Base-by-base conservation (phyloP, 2,888 invertebrate genomes). In the Drosophila lacicola region DNA sequence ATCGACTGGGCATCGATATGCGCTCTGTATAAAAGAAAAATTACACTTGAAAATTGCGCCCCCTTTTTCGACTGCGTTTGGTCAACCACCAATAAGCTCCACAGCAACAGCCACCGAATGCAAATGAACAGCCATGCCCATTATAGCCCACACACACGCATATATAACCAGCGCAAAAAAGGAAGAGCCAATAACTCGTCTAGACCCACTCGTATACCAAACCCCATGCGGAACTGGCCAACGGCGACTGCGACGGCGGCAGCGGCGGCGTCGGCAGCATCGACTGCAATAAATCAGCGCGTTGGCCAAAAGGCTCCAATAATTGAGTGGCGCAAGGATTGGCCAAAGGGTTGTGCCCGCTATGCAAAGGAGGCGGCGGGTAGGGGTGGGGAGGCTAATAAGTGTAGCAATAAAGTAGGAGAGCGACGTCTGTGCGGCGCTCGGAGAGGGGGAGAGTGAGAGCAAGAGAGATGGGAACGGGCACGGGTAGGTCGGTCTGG, bases 231-330 rank as follows among this genome's bases (percentile, higher is more conserved):
- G 8, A 29, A 29, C 29, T 29, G 29, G 39, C 61, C 19, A 58
- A 61, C 70, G 80, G 70, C 80, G 65, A 47, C 68, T 55, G 57
- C 56, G 29, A 57, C 51, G 75, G 44, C 63, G 53, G 53, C 67
- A 58, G 21, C 70, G 62, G 45, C 68, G 62, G 57, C 56, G 29
- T 54, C 51, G 75, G 44, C 63, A 56, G 53, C 58, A 66, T 57
- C 63, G 79, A 70, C 76, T 64, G 83, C 83, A 87, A 83, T 83
- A 83, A 83, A 83, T 83, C 83, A 83, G 82, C 68, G 68, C 60
- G 46, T 44, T 66, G 72, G 51, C 66, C 51, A 71, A 72, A 72
- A 73, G 70, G 78, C 78, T 84, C 85, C 89, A 87, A 89, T 83
- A 83, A 83, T 83, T 83, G 83, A 83, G 88, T 83, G 84, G 78